Evolutionary conservation across 2,888 invertebrate genomes (phyloP).

Genomic region (Endotricha flammealis): DNA sequence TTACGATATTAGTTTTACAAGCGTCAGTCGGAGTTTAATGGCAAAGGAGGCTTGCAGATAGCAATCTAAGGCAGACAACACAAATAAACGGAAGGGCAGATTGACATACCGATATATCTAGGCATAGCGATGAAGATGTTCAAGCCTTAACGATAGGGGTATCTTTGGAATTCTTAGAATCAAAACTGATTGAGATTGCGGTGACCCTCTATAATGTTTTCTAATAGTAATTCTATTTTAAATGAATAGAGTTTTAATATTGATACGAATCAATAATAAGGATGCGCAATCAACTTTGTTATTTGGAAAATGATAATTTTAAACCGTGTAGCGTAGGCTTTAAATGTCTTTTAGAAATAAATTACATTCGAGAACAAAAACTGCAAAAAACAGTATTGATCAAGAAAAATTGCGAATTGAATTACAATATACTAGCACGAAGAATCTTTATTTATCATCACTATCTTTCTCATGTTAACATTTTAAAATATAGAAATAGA

Average conservation of each 20-base stretch:
- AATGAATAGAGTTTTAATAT: no score
- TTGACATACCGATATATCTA: conserved; percentile 7
- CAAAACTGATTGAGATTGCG: no score
- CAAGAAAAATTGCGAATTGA: no score
- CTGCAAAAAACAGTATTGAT: no score
- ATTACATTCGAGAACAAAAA: no score
- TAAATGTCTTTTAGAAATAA: no score
- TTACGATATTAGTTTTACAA: conserved; percentile 25
- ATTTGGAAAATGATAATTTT: background rate
- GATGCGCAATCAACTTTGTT: background rate
- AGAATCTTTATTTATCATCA: no score
- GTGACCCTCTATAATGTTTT: no score
- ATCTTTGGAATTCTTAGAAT: conserved; percentile 1
- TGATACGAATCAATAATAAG: no score
- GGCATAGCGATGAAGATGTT: conserved; percentile 6
- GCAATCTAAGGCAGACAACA: conserved; percentile 6
- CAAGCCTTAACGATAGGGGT: background rate
- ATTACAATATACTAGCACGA: no score
- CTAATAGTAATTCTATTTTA: no score
- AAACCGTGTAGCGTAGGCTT: no score
- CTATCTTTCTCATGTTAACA: conserved; percentile 1
- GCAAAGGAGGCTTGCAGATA: conserved; percentile 16
- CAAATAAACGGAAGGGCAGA: conserved; percentile 8
- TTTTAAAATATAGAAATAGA: background rate
- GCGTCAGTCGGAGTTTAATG: conserved; percentile 33